A percentile compares a stretch with the other conserved stretches of the same genome.
phyloP scores from a whole-genome alignment of 2,888 invertebrate genomes.

The Drosophila kanekoi region DNA sequence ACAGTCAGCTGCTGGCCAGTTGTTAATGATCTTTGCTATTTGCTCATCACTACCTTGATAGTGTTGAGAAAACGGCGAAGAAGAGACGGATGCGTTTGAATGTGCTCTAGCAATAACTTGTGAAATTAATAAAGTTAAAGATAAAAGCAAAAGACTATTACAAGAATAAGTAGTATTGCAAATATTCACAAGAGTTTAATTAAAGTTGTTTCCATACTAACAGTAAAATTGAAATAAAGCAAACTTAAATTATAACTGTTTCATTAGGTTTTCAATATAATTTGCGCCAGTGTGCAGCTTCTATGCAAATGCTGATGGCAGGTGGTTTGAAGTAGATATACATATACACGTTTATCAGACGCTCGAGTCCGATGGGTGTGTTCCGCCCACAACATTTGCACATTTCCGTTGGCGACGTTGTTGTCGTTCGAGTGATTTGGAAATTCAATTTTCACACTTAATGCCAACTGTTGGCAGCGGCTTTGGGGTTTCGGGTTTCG shows the following conservation, averaged over 20 bases:
- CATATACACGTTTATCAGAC: conserved; percentile 40
- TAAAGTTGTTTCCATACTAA: too few species aligned
- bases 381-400: conserved; percentile 72
- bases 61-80: too few species aligned
- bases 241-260: background rate
- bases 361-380: conserved; percentile 5
- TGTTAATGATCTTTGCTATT: too few species aligned
- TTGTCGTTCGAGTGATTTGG: conserved; percentile 71
- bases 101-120: too few species aligned
- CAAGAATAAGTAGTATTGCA: too few species aligned
- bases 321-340: conserved; percentile 50
- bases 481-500: conserved; percentile 6
- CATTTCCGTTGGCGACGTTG: conserved; percentile 65
- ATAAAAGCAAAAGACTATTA: too few species aligned
- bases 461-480: conserved; percentile 62
- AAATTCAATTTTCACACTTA: conserved; percentile 80
- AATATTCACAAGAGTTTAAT: too few species aligned
- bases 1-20: too few species aligned
- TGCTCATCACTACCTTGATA: too few species aligned
- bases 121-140: too few species aligned
- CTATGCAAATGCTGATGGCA: conserved; percentile 67
- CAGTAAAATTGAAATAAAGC: too few species aligned
- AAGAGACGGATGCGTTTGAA: too few species aligned
- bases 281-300: conserved; percentile 47
- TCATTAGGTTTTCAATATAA: background rate